These are phyloP conservation scores for Bagarius yarrelli DNA, from an alignment of 2,113 vertebrate genomes.

Conservation along the genomic window DNA sequence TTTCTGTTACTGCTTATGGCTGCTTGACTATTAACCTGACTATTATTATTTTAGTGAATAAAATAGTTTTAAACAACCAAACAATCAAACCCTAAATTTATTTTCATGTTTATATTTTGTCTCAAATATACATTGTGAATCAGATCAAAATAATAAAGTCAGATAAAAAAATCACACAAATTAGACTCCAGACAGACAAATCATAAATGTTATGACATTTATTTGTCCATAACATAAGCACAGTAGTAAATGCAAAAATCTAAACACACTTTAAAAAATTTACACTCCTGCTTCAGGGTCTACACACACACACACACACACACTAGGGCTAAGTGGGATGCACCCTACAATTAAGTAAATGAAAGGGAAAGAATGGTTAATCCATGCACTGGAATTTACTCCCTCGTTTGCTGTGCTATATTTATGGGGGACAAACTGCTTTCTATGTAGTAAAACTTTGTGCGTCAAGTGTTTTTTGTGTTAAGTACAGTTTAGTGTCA, in stretches of 20 bases:
- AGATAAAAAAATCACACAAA: not conserved
- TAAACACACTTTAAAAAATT: not conserved
- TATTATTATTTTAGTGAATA: no score
- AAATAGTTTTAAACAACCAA: no score
- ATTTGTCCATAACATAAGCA: not conserved
- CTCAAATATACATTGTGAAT: no score
- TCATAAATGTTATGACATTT: not conserved
- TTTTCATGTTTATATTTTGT: no score
- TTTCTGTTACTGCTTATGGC: no score
- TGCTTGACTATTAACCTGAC: no score
- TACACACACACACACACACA: conserved; percentile 23
- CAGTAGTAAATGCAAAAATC: no score
- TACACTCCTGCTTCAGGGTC: not conserved
- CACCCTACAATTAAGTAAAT: conserved; percentile 45
- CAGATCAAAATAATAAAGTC: not conserved
- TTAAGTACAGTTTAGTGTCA: conserved; percentile 7
- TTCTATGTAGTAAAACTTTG: not conserved
- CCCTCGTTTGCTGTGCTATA: conserved; percentile 31
- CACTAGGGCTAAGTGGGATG: conserved; percentile 12
- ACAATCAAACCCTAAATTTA: no score
- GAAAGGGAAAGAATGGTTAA: conserved; percentile 42
- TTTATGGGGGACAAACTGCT: conserved; percentile 18
- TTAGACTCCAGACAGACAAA: not conserved
- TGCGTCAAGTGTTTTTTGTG: not conserved
- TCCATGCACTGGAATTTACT: conserved; percentile 20